Evolutionary conservation across 1,140 invertebrate species (phyloP).

Genomic region (Drosophila ohnishii): DNA sequence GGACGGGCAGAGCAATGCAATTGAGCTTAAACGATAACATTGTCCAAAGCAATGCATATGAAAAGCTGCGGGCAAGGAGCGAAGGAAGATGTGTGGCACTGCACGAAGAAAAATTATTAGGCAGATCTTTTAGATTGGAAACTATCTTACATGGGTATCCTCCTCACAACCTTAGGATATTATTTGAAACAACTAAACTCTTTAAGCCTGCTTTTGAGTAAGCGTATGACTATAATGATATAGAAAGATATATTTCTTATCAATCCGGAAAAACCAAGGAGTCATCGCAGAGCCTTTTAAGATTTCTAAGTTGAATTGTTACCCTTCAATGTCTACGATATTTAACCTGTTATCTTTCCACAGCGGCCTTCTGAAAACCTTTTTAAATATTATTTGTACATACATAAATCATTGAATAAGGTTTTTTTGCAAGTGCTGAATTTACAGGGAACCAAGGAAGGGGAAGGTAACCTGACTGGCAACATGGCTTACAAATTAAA

Average conservation of each 20-base stretch:
- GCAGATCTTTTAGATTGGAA: not conserved
- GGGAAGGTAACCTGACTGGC: slow-evolving; percentile 43
- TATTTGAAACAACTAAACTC: too few species aligned
- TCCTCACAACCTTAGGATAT: not conserved
- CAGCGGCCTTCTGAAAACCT: not conserved
- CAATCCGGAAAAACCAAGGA: not conserved
- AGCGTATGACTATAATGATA: not conserved
- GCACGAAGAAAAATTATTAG: not conserved
- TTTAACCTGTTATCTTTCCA: not conserved
- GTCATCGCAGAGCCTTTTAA: too few species aligned
- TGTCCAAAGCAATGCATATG: slow-evolving; percentile 48
- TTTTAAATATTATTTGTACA: not conserved
- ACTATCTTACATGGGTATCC: not conserved
- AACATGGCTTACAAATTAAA: slow-evolving; percentile 75
- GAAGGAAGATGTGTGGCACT: slow-evolving; percentile 8
- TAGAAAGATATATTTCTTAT: not conserved
- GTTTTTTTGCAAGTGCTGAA: slow-evolving; percentile 5
- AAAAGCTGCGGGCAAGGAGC: slow-evolving; percentile 33
- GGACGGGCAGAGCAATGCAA: slow-evolving; percentile 53
- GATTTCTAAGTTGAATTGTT: too few species aligned
- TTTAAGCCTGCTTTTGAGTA: not conserved
- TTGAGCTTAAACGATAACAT: slow-evolving; percentile 75
- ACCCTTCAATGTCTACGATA: too few species aligned
- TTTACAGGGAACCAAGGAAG: not conserved
- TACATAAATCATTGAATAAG: not conserved